Conservation (phyloP, 2,888 invertebrate genomes). For the Hyposoter didymator region DNA sequence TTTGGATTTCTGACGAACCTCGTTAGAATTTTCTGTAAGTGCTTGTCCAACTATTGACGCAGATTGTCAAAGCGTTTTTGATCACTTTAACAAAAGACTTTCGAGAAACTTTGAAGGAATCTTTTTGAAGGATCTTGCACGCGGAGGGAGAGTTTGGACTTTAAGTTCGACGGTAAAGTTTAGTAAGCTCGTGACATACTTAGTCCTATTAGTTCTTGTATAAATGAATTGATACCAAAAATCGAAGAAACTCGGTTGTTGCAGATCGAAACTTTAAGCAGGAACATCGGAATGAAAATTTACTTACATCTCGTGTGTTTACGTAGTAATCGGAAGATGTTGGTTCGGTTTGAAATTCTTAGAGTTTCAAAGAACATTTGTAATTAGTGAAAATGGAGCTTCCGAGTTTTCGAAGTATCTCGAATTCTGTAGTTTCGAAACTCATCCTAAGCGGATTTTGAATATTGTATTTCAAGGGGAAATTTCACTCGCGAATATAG, state of each 20-base stretch:
- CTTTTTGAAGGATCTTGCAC: background rate
- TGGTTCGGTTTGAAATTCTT: constrained; percentile 39
- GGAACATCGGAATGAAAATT: background rate
- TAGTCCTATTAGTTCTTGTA: background rate
- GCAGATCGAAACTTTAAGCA: background rate
- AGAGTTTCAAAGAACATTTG: background rate
- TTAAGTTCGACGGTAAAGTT: background rate
- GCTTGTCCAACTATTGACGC: background rate
- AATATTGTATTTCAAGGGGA: constrained; percentile 46
- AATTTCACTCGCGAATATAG: constrained; percentile 17
- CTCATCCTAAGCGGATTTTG: background rate
- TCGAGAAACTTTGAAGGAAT: background rate
- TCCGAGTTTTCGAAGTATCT: background rate
- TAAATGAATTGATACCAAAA: background rate
- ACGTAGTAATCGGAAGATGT: constrained; percentile 33
- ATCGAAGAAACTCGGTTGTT: background rate
- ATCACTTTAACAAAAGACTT: background rate
- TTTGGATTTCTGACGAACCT: background rate
- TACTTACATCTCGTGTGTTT: background rate
- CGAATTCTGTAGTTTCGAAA: background rate
- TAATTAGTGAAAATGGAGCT: background rate
- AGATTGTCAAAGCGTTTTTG: background rate
- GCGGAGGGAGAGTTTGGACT: background rate
- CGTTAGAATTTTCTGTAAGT: background rate
- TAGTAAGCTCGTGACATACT: background rate